These are phyloP conservation scores for Drosophila saltans DNA, from an alignment of 1,140 invertebrate genomes.

Conservation along the genomic window DNA sequence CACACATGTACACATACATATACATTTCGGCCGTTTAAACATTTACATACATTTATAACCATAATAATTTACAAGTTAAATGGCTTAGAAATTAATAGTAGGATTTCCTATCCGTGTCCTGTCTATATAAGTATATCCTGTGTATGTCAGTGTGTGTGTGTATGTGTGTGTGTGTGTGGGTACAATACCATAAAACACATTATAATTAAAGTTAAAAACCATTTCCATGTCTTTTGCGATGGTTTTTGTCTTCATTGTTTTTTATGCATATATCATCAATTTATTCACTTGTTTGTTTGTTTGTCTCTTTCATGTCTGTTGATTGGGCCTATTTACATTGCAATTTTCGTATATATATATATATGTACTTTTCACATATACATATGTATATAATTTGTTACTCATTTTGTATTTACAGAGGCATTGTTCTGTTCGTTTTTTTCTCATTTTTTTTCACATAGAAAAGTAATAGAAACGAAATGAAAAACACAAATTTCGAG, in stretches of 20 bases:
- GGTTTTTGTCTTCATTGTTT: constrained; percentile 18
- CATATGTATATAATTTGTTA: constrained; percentile 17
- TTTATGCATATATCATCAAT: constrained; percentile 17
- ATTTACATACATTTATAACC: constrained; percentile 80
- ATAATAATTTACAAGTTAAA: constrained; percentile 82
- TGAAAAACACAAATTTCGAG: constrained; percentile 27
- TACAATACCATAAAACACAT: constrained; percentile 77
- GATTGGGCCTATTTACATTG: constrained; percentile 70
- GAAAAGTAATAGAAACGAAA: constrained; percentile 41
- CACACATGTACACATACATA: constrained; percentile 42
- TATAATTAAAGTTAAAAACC: constrained; percentile 80
- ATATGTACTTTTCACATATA: constrained; percentile 21
- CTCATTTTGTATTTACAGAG: constrained; percentile 65
- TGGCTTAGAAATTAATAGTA: constrained; percentile 81
- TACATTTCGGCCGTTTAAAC: constrained; percentile 34
- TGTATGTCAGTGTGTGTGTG: constrained; percentile 1
- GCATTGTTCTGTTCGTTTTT: constrained; percentile 57
- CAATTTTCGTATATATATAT: constrained; percentile 47
- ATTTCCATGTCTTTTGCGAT: constrained; percentile 15
- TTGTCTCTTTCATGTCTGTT: constrained; percentile 12
- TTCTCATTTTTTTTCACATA: constrained; percentile 27
- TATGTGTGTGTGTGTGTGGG: constrained; percentile 16
- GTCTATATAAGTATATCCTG: constrained; percentile 1
- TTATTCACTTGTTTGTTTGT: constrained; percentile 33
- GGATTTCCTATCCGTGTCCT: constrained; percentile 53